These are phyloP conservation scores for Aethina tumida DNA, from an alignment of 1,140 invertebrate genomes.

Conservation along the genomic window DNA sequence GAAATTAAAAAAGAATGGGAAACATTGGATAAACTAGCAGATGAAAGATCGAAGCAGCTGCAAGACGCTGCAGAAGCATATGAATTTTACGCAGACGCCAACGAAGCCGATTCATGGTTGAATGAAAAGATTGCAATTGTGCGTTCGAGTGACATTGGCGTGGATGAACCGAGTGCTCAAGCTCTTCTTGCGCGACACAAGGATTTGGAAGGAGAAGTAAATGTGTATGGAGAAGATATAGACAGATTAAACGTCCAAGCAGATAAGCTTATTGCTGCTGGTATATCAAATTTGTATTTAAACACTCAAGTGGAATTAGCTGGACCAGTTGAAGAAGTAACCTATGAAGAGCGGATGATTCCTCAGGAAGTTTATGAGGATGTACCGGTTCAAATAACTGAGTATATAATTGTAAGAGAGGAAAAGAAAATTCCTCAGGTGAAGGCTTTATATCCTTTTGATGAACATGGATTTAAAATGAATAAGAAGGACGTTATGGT, in stretches of 20 bases:
- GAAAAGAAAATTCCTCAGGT: conserved; percentile 84
- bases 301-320: conserved; percentile 56
- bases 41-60: conserved; percentile 72
- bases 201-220: conserved; percentile 82
- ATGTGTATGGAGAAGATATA: conserved; percentile 84
- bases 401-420: conserved; percentile 75
- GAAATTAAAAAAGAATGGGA: conserved; percentile 79
- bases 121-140: conserved; percentile 86
- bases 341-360: conserved; percentile 46
- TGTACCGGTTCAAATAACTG: conserved; percentile 74
- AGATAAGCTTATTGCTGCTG: conserved; percentile 66
- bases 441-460: conserved; percentile 80
- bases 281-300: conserved; percentile 42
- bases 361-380: conserved; percentile 88
- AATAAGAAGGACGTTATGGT: conserved; percentile 90
- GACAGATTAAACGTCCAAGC: conserved; percentile 77
- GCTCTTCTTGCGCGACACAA: conserved; percentile 77
- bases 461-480: conserved; percentile 88
- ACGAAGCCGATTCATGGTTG: conserved; percentile 96
- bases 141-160: conserved; percentile 77
- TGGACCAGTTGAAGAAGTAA: conserved; percentile 38
- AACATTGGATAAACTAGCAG: conserved; percentile 71
- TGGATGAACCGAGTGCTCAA: conserved; percentile 81
- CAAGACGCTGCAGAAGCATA: conserved; percentile 92
- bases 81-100: conserved; percentile 92